Evolutionary conservation across 1,140 invertebrate species (phyloP).

Genomic region (Drosophila ohnishii): DNA sequence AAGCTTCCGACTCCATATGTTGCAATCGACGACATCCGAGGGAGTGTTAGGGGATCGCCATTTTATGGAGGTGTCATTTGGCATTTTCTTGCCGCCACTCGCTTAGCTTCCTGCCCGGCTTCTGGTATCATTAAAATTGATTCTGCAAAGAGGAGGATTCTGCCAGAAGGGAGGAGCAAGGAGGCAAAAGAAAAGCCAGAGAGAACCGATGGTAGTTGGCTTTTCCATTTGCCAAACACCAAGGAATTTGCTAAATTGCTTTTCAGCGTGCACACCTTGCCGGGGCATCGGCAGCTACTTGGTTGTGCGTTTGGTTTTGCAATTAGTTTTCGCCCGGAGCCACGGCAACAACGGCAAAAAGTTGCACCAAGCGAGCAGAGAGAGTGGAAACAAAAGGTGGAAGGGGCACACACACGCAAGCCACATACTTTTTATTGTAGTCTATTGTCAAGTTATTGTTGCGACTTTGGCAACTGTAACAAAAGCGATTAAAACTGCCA

Average conservation of each 20-base stretch:
- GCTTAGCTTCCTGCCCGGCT: conserved; percentile 39
- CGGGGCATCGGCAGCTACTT: conserved; percentile 33
- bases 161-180: not conserved
- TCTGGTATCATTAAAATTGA: conserved; percentile 76
- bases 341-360: conserved; percentile 53
- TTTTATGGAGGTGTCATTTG: conserved; percentile 74
- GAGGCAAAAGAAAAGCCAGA: conserved; percentile 10
- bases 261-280: conserved; percentile 62
- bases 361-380: conserved; percentile 58
- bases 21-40: conserved; percentile 25
- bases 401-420: conserved; percentile 36
- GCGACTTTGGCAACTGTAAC: conserved; percentile 76
- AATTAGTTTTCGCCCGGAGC: conserved; percentile 73
- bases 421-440: conserved; percentile 69
- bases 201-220: conserved; percentile 55
- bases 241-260: conserved; percentile 81
- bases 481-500: conserved; percentile 82
- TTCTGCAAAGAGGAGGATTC: conserved; percentile 48
- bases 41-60: conserved; percentile 14
- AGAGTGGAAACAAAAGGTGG: conserved; percentile 3
- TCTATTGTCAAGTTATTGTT: conserved; percentile 76
- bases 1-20: conserved; percentile 24
- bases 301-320: conserved; percentile 76
- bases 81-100: conserved; percentile 39
- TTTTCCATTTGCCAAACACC: conserved; percentile 77